These are phyloP conservation scores for Grammomys surdaster DNA, from an alignment of 2,113 vertebrate genomes.

Conservation along the genomic window DNA sequence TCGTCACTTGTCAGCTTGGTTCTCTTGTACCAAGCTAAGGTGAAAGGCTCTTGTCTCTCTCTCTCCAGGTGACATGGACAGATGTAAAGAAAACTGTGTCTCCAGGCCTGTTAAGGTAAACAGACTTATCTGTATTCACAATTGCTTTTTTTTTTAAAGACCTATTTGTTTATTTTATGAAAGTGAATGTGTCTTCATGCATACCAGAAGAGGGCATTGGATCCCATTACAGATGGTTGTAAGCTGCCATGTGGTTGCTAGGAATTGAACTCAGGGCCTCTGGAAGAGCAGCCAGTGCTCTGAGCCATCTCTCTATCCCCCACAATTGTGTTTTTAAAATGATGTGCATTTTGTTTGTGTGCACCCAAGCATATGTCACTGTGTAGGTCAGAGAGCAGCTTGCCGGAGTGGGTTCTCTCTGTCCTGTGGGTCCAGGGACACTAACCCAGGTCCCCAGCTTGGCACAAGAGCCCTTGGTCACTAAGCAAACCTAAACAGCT, in stretches of 20 bases:
- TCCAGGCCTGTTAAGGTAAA: conserved; percentile 82
- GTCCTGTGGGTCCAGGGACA: neutral
- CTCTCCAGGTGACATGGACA: conserved; percentile 84
- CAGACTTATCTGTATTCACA: neutral
- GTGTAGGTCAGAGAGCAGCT: neutral
- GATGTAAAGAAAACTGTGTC: conserved; percentile 85
- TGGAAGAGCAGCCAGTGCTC: too few species aligned
- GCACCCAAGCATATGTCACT: neutral
- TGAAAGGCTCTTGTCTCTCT: conserved; percentile 5
- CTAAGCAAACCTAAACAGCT: neutral
- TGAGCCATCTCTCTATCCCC: too few species aligned
- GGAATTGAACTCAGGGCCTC: too few species aligned
- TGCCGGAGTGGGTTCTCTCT: neutral
- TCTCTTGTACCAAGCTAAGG: neutral
- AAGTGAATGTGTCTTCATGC: too few species aligned
- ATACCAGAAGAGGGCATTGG: too few species aligned
- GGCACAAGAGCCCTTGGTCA: too few species aligned
- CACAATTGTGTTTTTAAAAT: neutral
- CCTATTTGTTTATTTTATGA: too few species aligned
- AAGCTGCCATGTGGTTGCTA: too few species aligned
- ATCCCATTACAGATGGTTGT: too few species aligned
- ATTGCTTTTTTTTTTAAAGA: neutral
- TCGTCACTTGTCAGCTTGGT: neutral
- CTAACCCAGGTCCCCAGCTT: neutral
- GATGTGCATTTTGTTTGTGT: neutral